Evolutionary conservation across 2,888 invertebrate species (phyloP).

Genomic region (Idaea aversata): DNA sequence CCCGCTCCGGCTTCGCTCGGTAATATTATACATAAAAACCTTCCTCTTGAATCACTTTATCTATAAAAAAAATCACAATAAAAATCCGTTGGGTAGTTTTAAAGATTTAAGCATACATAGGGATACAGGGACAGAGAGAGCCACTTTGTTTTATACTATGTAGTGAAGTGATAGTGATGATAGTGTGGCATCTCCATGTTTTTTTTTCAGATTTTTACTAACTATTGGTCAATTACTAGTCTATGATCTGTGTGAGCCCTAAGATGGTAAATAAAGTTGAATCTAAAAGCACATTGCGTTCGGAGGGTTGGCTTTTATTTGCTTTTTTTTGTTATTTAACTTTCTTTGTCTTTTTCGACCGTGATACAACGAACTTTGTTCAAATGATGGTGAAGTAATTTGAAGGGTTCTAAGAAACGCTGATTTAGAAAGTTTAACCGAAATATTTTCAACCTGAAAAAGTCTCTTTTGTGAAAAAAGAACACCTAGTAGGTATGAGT

Average conservation of each 20-base stretch:
- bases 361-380: not conserved
- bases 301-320: not conserved
- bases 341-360: not conserved
- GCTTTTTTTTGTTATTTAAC: not conserved
- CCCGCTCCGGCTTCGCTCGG: no score
- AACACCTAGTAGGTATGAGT: not conserved
- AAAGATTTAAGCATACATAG: no score
- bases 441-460: not conserved
- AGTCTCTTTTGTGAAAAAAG: not conserved
- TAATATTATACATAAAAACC: no score
- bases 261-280: not conserved
- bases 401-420: not conserved
- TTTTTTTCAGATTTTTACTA: no score
- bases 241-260: not conserved
- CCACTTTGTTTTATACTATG: no score
- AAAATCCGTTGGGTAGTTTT: no score
- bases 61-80: no score
- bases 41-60: no score
- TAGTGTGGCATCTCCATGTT: no score
- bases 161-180: no score
- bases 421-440: not conserved
- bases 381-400: not conserved
- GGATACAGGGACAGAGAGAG: no score
- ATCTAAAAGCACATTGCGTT: not conserved
- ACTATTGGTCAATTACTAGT: not conserved